phyloP scores from a whole-genome alignment of 2,888 invertebrate species.

The Plagodis dolabraria region DNA sequence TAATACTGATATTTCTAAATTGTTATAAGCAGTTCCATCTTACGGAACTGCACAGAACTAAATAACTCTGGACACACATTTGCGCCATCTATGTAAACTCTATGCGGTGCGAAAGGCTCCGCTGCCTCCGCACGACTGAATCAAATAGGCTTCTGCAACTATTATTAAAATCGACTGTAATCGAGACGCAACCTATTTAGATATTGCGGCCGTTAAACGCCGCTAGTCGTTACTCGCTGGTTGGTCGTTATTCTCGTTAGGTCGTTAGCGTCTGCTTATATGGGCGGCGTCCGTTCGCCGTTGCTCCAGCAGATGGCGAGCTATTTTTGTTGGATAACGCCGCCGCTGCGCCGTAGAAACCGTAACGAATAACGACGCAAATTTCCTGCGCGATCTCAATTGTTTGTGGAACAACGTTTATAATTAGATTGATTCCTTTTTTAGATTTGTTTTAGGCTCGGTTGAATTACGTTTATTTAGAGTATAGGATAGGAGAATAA shows the following conservation, averaged over 20 bases:
- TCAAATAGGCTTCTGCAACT: slow-evolving; percentile 55
- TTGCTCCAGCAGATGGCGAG: slow-evolving; percentile 60
- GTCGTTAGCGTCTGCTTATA: slow-evolving; percentile 56
- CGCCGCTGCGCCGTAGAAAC: neutral
- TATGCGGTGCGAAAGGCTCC: slow-evolving; percentile 66
- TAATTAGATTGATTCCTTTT: neutral
- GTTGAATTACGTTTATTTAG: too few relatives aligned
- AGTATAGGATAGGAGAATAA: too few relatives aligned
- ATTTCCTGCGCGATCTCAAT: slow-evolving; percentile 8
- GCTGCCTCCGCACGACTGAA: slow-evolving; percentile 64
- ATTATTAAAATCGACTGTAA: slow-evolving; percentile 55
- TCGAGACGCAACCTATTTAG: slow-evolving; percentile 59
- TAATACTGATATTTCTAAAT: slow-evolving; percentile 29
- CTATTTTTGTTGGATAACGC: slow-evolving; percentile 39
- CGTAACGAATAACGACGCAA: slow-evolving; percentile 26
- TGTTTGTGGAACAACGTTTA: slow-evolving; percentile 3
- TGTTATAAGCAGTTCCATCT: slow-evolving; percentile 60
- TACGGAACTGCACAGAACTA: slow-evolving; percentile 50
- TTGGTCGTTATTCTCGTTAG: slow-evolving; percentile 71
- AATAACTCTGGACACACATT: slow-evolving; percentile 37
- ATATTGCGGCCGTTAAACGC: slow-evolving; percentile 47
- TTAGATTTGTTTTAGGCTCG: neutral
- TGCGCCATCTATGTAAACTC: slow-evolving; percentile 62
- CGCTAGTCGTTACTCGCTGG: slow-evolving; percentile 54
- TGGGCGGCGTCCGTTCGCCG: slow-evolving; percentile 43